phyloP scores from a whole-genome alignment of 2,113 vertebrate genomes.

The Prietella phreatophila region DNA sequence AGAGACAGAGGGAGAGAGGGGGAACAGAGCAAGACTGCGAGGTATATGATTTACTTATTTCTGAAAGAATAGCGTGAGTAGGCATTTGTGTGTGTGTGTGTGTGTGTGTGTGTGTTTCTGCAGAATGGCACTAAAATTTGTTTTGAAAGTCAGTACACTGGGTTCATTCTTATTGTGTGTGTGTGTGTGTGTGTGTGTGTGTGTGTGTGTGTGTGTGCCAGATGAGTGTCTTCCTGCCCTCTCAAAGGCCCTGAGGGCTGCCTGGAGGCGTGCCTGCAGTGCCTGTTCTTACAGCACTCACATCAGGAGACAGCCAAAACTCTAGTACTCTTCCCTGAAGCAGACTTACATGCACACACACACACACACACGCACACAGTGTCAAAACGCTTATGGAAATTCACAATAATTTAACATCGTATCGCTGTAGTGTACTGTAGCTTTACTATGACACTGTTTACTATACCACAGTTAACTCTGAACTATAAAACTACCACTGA shows the following conservation, averaged over 20 bases:
- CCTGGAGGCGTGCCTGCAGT: conserved; percentile 68
- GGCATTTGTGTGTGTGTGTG: conserved; percentile 28
- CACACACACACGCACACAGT: conserved; percentile 23
- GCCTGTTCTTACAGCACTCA: conserved; percentile 68
- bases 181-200: conserved; percentile 24
- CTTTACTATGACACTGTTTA: background rate
- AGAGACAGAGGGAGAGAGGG: background rate
- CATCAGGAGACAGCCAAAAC: conserved; percentile 66
- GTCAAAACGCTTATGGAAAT: background rate
- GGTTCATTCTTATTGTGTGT: conserved; percentile 12
- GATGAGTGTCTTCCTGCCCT: conserved; percentile 60
- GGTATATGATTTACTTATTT: conserved; percentile 45
- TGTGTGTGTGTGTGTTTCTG: conserved; percentile 3
- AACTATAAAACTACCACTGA: background rate
- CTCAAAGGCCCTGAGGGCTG: conserved; percentile 69
- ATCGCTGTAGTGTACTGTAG: background rate
- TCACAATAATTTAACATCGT: background rate
- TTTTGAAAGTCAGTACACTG: conserved; percentile 17
- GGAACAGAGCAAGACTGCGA: conserved; percentile 16
- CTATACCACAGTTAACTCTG: background rate
- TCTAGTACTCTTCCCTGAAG: conserved; percentile 63
- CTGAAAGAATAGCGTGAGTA: conserved; percentile 7
- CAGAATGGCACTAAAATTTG: background rate
- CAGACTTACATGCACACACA: conserved; percentile 40
- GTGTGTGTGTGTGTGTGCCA: conserved; percentile 48